Conservation (phyloP, 2,113 vertebrate genomes). For the Equus quagga region DNA sequence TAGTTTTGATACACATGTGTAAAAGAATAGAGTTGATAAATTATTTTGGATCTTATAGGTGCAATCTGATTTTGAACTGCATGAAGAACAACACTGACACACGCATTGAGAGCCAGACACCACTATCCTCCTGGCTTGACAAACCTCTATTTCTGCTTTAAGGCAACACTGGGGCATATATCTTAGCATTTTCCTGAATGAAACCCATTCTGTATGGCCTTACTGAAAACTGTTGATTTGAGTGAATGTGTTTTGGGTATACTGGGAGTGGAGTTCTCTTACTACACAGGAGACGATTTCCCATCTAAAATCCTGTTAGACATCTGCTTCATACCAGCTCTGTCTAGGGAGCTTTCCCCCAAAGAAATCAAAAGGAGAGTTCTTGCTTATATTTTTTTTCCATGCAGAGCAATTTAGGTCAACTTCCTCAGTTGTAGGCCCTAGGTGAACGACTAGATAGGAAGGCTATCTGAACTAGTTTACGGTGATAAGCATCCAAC, state of each 20-base stretch:
- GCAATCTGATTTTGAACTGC: neutral
- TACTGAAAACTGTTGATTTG: neutral
- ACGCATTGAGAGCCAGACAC: neutral
- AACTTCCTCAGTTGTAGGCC: neutral
- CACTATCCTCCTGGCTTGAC: neutral
- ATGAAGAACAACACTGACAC: neutral
- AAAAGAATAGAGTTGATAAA: neutral
- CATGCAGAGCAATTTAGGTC: neutral
- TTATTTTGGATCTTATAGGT: neutral
- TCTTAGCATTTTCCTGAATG: neutral
- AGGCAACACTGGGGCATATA: neutral
- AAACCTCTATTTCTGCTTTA: neutral
- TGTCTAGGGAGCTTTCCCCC: neutral
- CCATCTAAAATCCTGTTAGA: neutral
- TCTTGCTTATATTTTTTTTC: neutral
- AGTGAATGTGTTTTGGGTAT: neutral
- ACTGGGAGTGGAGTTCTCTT: neutral
- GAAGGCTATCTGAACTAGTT: neutral
- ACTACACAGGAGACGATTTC: neutral
- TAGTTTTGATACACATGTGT: neutral
- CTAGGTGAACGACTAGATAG: neutral
- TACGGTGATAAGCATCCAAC: neutral
- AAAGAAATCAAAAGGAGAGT: neutral
- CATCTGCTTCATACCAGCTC: neutral
- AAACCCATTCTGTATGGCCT: neutral